phyloP scores from a whole-genome alignment of 2,113 vertebrate genomes.

The Bubo bubo region DNA sequence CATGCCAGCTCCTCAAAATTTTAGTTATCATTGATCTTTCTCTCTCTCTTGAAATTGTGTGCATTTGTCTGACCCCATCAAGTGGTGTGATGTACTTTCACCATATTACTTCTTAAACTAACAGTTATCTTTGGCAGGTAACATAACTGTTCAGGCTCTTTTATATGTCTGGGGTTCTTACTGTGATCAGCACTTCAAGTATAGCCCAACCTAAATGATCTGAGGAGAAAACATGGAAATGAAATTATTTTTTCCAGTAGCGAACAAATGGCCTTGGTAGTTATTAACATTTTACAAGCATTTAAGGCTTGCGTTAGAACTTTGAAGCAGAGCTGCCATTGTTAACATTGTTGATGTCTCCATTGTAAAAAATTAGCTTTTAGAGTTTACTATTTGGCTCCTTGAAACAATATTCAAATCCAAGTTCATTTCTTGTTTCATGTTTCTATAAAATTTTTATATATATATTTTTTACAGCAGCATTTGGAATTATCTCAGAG shows the following conservation, averaged over 20 bases:
- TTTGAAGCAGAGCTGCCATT: neutral
- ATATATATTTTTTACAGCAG: neutral
- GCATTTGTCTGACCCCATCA: slow-evolving; percentile 6
- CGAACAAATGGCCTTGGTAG: slow-evolving; percentile 17
- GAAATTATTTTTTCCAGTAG: slow-evolving; percentile 28
- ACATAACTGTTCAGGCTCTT: slow-evolving; percentile 22
- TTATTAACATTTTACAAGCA: slow-evolving; percentile 1
- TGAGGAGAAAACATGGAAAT: slow-evolving; percentile 30
- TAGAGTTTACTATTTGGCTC: neutral
- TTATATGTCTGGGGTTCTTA: slow-evolving; percentile 64
- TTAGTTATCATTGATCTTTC: neutral
- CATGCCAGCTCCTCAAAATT: neutral
- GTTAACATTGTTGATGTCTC: neutral
- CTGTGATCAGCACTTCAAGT: slow-evolving; percentile 40
- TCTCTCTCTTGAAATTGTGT: neutral
- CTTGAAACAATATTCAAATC: neutral
- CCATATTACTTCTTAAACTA: slow-evolving; percentile 50
- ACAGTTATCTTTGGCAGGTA: slow-evolving; percentile 67
- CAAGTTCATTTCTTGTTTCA: neutral
- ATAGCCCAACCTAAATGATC: slow-evolving; percentile 36
- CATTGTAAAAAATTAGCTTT: neutral
- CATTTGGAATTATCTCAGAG: neutral
- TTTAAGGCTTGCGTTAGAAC: neutral
- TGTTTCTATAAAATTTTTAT: neutral
- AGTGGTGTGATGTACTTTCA: slow-evolving; percentile 23